phyloP scores from a whole-genome alignment of 2,888 invertebrate species.

The Clitarchus hookeri region DNA sequence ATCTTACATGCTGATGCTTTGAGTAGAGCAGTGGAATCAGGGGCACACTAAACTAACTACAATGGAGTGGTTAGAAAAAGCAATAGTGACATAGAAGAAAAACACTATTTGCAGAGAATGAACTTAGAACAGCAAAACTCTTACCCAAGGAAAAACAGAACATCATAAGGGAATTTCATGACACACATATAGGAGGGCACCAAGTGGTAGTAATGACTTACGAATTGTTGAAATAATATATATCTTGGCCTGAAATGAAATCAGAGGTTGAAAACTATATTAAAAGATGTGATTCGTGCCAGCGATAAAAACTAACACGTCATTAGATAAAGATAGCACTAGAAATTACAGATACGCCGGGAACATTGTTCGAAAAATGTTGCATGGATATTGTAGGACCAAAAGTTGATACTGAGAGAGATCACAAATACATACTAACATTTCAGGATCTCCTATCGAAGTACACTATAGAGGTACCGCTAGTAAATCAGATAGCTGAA shows the following conservation, averaged over 20 bases:
- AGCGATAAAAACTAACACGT: not conserved
- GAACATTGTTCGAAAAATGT: not conserved
- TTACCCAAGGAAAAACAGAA: not conserved
- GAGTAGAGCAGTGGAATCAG: constrained; percentile 49
- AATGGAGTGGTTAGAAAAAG: constrained; percentile 36
- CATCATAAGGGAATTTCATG: not conserved
- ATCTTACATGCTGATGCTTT: too few species aligned
- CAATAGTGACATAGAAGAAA: too few species aligned
- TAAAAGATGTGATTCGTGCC: not conserved
- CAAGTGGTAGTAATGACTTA: not conserved
- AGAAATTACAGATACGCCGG: not conserved
- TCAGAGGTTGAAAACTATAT: constrained; percentile 6
- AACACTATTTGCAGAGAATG: too few species aligned
- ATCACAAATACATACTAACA: not conserved
- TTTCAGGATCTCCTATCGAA: not conserved
- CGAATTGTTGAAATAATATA: not conserved
- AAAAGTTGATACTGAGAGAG: not conserved
- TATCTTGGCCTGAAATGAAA: not conserved
- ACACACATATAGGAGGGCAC: not conserved
- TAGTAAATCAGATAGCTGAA: not conserved
- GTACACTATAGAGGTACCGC: not conserved
- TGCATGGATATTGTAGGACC: constrained; percentile 6
- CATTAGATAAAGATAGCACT: not conserved
- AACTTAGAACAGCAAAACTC: not conserved
- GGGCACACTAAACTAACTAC: constrained; percentile 47